These are phyloP conservation scores for Rhea pennata DNA, from an alignment of 2,113 vertebrate species.

Conservation along the genomic window DNA sequence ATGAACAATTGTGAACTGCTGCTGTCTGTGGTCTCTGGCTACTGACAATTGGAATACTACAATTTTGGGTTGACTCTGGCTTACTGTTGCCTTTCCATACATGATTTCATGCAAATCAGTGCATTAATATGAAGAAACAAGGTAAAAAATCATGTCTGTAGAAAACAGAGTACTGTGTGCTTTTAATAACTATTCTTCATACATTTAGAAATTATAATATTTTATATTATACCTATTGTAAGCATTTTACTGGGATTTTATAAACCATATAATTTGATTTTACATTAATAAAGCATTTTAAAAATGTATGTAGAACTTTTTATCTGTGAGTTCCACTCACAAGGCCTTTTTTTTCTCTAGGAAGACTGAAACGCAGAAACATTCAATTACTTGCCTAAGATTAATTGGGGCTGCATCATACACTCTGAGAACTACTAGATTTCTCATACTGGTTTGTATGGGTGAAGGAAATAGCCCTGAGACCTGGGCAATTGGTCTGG, in stretches of 20 bases:
- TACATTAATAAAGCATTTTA: neutral
- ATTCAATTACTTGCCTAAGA: neutral
- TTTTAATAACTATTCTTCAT: neutral
- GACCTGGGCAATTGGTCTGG: neutral
- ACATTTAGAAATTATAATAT: neutral
- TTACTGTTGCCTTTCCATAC: neutral
- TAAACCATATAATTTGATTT: neutral
- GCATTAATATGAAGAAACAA: neutral
- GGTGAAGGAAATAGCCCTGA: neutral
- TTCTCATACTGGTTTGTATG: neutral
- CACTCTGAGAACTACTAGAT: neutral
- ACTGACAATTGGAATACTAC: neutral
- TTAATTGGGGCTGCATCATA: fast-evolving
- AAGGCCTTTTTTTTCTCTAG: neutral
- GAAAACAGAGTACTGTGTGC: neutral
- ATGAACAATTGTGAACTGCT: neutral
- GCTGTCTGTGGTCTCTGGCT: neutral
- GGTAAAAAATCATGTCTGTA: neutral
- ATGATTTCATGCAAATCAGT: neutral
- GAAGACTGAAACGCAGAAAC: neutral
- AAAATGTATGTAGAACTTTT: neutral
- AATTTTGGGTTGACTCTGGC: neutral
- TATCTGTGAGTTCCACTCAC: neutral
- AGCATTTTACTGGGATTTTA: neutral
- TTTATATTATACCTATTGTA: neutral